A percentile compares a stretch with the other conserved stretches of the same genome.
Evolutionary conservation across 2,888 invertebrate genomes (phyloP).

Genomic region (Acronicta aceris): DNA sequence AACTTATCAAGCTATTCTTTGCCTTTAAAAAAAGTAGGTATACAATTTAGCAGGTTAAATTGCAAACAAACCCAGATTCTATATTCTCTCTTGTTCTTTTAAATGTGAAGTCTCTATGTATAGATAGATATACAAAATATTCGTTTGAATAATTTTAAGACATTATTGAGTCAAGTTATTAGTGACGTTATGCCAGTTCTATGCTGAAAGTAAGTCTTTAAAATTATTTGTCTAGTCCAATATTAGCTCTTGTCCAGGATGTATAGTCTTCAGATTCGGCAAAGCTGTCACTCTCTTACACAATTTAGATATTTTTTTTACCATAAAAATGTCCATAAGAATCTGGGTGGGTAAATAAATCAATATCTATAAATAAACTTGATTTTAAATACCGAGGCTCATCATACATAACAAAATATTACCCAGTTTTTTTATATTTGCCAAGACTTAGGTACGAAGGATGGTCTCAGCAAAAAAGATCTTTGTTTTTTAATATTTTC

Average conservation of each 20-base stretch:
- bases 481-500: conserved; percentile 28
- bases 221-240: too few species aligned
- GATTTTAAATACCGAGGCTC: conserved; percentile 15
- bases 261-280: conserved; percentile 27
- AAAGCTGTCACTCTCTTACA: conserved; percentile 11
- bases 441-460: conserved; percentile 22
- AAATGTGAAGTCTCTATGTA: conserved; percentile 22
- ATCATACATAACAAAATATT: conserved; percentile 13
- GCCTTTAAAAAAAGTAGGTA: conserved; percentile 43
- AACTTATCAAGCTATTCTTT: conserved; percentile 51
- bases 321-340: conserved; percentile 18
- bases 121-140: conserved; percentile 26
- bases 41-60: conserved; percentile 31
- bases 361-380: conserved; percentile 1
- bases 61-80: conserved; percentile 48
- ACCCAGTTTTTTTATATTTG: too few species aligned
- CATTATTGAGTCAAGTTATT: too few species aligned
- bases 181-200: conserved; percentile 3
- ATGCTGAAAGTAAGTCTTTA: conserved; percentile 10
- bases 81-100: conserved; percentile 1
- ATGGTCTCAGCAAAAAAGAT: conserved; percentile 29
- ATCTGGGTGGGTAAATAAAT: conserved; percentile 42
- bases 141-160: conserved; percentile 23
- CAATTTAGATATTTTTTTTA: conserved; percentile 18
- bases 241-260: conserved; percentile 6